Evolutionary conservation across 2,888 invertebrate species (phyloP), one percentile per base, ranked within the genome.

Genomic region (Troides aeacus): DNA sequence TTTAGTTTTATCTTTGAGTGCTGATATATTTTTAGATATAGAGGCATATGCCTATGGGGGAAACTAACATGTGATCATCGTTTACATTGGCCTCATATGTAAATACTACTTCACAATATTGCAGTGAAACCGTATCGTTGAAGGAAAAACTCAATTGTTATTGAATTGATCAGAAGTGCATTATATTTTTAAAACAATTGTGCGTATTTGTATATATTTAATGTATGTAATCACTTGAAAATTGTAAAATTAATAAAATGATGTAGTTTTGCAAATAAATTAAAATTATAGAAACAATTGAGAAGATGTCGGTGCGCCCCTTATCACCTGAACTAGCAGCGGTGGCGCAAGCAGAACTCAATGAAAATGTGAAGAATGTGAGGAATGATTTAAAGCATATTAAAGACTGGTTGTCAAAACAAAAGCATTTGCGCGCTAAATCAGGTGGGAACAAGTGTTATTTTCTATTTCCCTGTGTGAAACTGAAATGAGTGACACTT

Each of bases 361-460:
- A 90, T 71, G 94, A 94, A 80, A 90, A 90, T 73, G 89, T 92
- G 0, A 84, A 82, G 15, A 79, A 87, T 42, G 78, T 93, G 18
- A 76, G 78, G 1, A 83, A 84, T 64, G 93, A 93, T 77, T 77
- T 94, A 39, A 80, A 89, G 69, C 82, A 89, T 71, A 84, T 94
- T 24, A 89, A 88, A 74, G 88, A 92, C 53, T 94, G 94, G 94
- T 74, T 94, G 64, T 79, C 83, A 12, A 93, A 93, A 74, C 93
- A 93, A 74, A 89, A 90, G 0, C 93, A 94, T 77, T 78, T 94
- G 42, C 84, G 78, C 60, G 87, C 89, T 5, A 85, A 93, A 75
- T 88, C 80, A 72, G 85, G 84, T 84, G 64, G 10, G 39, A 39
- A 8, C 10, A 10, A 39, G 10, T 10, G 39, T 30, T 30, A 30